These are phyloP conservation scores for Cairina moschata DNA, from an alignment of 2,113 vertebrate genomes.

Conservation along the genomic window DNA sequence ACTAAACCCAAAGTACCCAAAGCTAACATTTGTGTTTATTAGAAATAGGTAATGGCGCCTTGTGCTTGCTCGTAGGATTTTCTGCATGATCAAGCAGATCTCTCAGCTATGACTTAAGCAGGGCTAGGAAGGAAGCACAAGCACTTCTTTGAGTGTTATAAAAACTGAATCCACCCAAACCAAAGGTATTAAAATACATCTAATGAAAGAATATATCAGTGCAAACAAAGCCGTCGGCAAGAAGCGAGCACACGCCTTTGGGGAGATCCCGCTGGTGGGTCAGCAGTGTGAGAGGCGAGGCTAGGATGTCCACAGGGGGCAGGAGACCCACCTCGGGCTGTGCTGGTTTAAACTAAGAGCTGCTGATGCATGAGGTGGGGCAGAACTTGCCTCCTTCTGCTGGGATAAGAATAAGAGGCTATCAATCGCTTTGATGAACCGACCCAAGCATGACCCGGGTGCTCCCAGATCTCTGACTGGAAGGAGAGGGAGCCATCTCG, in stretches of 20 bases:
- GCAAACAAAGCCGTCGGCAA: rapidly evolving
- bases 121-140: neutral
- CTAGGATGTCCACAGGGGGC: neutral
- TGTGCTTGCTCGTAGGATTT: neutral
- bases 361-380: neutral
- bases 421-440: neutral
- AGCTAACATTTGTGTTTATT: neutral
- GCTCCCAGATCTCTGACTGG: neutral
- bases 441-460: rapidly evolving
- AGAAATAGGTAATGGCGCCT: neutral
- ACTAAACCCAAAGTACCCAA: neutral
- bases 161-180: neutral
- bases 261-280: neutral
- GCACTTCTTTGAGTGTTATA: neutral
- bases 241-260: neutral
- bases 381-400: neutral
- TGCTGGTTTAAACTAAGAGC: neutral
- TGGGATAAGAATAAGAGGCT: neutral
- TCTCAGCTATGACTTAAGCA: neutral
- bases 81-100: neutral
- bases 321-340: neutral
- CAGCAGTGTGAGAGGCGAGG: rapidly evolving
- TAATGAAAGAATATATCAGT: neutral
- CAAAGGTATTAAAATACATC: neutral
- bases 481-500: neutral